Evolutionary conservation across 2,888 invertebrate species (phyloP).

Genomic region (Cerastis leucographa): DNA sequence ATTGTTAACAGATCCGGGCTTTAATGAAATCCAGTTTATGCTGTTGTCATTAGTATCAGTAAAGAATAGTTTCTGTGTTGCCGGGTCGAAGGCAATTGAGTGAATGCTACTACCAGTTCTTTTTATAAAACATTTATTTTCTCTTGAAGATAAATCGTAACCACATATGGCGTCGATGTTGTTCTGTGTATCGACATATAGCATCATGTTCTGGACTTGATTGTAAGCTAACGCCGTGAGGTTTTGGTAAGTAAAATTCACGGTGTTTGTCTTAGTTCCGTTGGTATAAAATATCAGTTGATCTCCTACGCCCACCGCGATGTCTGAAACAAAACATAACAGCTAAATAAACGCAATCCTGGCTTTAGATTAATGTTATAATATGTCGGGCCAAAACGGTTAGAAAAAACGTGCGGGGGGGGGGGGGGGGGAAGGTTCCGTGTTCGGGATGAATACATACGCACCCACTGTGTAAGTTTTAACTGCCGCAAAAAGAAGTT

Average conservation of each 20-base stretch:
- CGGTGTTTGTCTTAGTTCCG: background rate
- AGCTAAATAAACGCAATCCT: too few species aligned
- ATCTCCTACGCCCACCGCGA: background rate
- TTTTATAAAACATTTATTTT: background rate
- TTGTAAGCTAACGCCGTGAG: background rate
- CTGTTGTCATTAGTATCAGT: background rate
- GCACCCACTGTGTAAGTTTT: too few species aligned
- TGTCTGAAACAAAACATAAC: background rate
- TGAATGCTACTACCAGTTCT: background rate
- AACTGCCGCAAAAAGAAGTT: too few species aligned
- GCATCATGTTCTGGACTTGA: background rate
- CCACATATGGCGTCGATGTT: background rate
- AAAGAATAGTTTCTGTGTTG: background rate
- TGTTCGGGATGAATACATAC: too few species aligned
- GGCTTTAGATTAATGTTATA: too few species aligned
- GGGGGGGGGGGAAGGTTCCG: too few species aligned
- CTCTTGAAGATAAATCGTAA: background rate
- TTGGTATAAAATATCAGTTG: background rate
- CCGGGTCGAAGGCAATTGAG: background rate
- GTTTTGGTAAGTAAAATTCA: background rate
- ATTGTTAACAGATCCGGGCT: background rate
- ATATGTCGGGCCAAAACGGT: too few species aligned
- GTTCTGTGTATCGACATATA: background rate
- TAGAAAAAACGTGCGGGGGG: too few species aligned
- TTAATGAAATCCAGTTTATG: background rate